Evolutionary conservation across 1,140 invertebrate genomes (phyloP), one percentile per base, ranked within the genome.

Genomic region (Drosophila sturtevanti): DNA sequence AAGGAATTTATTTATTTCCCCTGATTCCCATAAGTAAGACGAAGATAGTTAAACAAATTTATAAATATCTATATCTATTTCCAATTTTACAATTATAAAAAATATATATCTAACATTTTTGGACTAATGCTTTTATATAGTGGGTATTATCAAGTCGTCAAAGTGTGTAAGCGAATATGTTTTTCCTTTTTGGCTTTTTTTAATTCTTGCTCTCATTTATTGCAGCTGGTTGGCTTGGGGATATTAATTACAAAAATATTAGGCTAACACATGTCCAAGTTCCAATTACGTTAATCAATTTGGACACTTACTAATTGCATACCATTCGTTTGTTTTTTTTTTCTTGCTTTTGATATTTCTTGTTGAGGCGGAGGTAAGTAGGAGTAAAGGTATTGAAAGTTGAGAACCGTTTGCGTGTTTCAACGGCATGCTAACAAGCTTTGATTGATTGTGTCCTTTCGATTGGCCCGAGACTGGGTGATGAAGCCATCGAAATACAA

Each of bases 401-500:
- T 38, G 58, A 35, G 58, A 37, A 24, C 16, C 54, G 66, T 60
- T 77, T 77, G 73, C 72, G 72, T 76, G 72, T 27, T 41, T 22
- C 41, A 48, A 48, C 16, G 18, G 41, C 41, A 48, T 35, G 37
- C 61, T 66, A 69, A 87, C 74, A 63, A 69, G 72, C 79, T 73
- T 77, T 89, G 84, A 89, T 89, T 89, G 84, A 89, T 89, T 89
- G 70, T 74, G 64, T 31, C 77, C 56, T 48, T 48, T 21, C 41
- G 41, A 48, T 48, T 48, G 41, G 41, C 41, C 41, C 18, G n/a
- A 60, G 48, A 41, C 31, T 14, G 51, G 56, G 54, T 55, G 64
- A 81, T 71, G 63, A 79, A 86, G 85, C 74, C 79, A 89, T 81
- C 72, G 72, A 78, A 89, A 73, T 77, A 78, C 68, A 76, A 77